phyloP scores from a whole-genome alignment of 2,113 vertebrate genomes.

The Craseonycteris thonglongyai region DNA sequence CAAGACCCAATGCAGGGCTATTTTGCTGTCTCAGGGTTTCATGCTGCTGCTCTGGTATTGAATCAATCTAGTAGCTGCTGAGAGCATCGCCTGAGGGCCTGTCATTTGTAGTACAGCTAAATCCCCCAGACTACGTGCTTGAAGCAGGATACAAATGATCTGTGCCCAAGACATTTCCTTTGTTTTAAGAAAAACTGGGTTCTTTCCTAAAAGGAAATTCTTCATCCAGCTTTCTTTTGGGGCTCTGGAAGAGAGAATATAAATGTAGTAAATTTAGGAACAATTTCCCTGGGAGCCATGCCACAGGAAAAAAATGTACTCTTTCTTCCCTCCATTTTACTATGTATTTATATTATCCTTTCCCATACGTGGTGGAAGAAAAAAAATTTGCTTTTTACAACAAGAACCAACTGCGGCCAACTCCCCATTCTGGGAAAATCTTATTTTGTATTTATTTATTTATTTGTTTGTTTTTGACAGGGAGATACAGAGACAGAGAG shows the following conservation, averaged over 20 bases:
- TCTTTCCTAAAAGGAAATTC: neutral
- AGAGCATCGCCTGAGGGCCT: neutral
- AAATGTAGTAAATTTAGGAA: neutral
- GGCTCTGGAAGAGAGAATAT: neutral
- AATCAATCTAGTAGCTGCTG: neutral
- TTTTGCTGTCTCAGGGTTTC: neutral
- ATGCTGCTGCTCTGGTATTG: neutral
- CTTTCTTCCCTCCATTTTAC: neutral
- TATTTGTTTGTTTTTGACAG: too few species aligned
- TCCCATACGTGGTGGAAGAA: neutral
- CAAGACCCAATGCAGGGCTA: neutral
- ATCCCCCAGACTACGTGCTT: neutral
- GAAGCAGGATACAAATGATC: neutral
- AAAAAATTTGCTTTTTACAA: slow-evolving; percentile 11
- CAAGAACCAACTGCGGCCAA: neutral
- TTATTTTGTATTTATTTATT: neutral
- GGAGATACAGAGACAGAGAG: too few species aligned
- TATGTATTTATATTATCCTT: neutral
- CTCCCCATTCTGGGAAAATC: neutral
- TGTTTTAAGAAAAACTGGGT: neutral
- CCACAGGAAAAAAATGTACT: neutral
- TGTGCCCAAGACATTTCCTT: neutral
- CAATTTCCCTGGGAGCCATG: neutral
- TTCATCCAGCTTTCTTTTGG: neutral
- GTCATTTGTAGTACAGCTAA: too few species aligned